Conservation (phyloP, 2,888 invertebrate genomes). For the Caprella mutica region DNA sequence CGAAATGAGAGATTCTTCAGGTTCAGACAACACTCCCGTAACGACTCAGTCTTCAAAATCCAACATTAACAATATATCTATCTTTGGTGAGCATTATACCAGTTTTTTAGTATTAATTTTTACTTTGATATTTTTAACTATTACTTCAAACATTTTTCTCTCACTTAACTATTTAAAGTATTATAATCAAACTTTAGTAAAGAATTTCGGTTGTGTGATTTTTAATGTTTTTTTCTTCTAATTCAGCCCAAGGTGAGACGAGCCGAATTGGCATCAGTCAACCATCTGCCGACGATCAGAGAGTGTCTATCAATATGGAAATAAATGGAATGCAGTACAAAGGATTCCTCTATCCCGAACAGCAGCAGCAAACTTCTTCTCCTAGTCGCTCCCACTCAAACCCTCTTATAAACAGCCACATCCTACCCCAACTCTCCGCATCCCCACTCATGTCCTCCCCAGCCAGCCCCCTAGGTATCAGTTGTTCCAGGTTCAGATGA, state of each 20-base stretch:
- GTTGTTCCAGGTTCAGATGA: slow-evolving; percentile 6
- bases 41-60: slow-evolving; percentile 40
- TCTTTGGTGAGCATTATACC: no score
- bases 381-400: neutral
- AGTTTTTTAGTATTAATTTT: no score
- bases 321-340: slow-evolving; percentile 91
- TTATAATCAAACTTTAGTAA: neutral
- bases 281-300: slow-evolving; percentile 52
- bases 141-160: neutral
- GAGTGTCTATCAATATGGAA: slow-evolving; percentile 88
- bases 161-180: neutral
- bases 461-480: slow-evolving; percentile 1
- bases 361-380: slow-evolving; percentile 2
- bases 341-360: slow-evolving; percentile 66
- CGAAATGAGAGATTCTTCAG: no score
- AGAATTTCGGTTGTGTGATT: no score
- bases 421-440: slow-evolving; percentile 8
- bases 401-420: neutral
- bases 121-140: neutral
- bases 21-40: no score
- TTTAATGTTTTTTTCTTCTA: neutral
- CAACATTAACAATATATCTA: no score
- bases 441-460: slow-evolving; percentile 3
- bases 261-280: neutral
- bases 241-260: neutral